These are phyloP conservation scores for Malurus leucopterus DNA, from an alignment of 2,797 vertebrate species.

Conservation along the genomic window DNA sequence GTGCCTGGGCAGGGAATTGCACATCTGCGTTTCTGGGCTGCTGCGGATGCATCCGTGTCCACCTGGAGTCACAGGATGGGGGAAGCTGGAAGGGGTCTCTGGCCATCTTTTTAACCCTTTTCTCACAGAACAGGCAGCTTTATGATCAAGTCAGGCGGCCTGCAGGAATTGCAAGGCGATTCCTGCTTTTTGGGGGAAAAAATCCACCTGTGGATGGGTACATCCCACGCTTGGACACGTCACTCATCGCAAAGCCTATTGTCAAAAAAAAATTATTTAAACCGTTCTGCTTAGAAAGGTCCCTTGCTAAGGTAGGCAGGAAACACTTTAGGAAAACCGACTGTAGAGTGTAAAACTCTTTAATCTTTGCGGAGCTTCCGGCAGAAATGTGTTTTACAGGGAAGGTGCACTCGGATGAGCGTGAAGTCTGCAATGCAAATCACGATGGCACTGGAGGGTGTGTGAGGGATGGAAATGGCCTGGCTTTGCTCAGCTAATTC, in stretches of 20 bases:
- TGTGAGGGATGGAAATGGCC: constrained; percentile 25
- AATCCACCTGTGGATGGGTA: rapidly evolving
- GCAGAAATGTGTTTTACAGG: background rate
- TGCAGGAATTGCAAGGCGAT: background rate
- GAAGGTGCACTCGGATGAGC: background rate
- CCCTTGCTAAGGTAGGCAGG: background rate
- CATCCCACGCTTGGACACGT: rapidly evolving
- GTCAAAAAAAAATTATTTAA: background rate
- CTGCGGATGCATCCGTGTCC: rapidly evolving
- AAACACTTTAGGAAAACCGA: background rate
- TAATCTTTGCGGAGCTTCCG: background rate
- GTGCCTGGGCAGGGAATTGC: background rate
- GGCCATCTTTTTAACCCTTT: background rate
- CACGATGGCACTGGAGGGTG: background rate
- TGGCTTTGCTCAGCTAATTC: constrained; percentile 29
- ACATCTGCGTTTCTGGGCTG: background rate
- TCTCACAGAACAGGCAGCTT: background rate
- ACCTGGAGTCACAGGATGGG: no score
- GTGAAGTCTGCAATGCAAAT: background rate
- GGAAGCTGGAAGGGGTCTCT: background rate
- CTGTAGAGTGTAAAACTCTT: background rate
- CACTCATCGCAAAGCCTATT: background rate
- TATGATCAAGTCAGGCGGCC: background rate
- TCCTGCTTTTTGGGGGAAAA: background rate
- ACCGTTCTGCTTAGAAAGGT: background rate